Evolutionary conservation across 2,797 vertebrate species (phyloP).

Genomic region (Tangara arthus): DNA sequence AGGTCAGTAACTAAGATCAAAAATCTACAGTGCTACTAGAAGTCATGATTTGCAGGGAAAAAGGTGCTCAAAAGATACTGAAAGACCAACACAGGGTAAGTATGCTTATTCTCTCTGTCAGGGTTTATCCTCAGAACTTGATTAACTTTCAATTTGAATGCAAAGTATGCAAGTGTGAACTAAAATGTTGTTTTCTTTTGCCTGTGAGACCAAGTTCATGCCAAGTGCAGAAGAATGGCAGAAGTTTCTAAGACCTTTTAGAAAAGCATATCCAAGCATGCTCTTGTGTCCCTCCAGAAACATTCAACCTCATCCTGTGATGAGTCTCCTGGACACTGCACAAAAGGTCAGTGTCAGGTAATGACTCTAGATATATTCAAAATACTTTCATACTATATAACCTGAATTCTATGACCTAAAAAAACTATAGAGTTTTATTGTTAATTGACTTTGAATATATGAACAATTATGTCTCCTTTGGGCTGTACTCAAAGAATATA

Average conservation of each 20-base stretch:
- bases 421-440: background rate
- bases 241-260: background rate
- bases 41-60: background rate
- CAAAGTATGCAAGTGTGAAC: background rate
- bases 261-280: background rate
- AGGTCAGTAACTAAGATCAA: background rate
- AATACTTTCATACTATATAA: background rate
- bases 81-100: background rate
- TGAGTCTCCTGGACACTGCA: background rate
- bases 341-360: background rate
- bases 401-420: background rate
- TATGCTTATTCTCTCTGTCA: background rate
- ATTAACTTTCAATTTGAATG: background rate
- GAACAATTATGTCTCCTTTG: background rate
- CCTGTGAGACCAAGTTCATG: background rate
- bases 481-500: background rate
- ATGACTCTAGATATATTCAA: background rate
- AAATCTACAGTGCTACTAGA: background rate
- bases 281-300: background rate
- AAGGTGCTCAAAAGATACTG: background rate
- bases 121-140: background rate
- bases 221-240: background rate
- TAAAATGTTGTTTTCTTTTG: background rate
- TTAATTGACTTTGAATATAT: background rate
- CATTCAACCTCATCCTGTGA: background rate